Evolutionary conservation across 2,113 vertebrate genomes (phyloP), one percentile per base, ranked within the genome.

Genomic region (Lates calcarifer): DNA sequence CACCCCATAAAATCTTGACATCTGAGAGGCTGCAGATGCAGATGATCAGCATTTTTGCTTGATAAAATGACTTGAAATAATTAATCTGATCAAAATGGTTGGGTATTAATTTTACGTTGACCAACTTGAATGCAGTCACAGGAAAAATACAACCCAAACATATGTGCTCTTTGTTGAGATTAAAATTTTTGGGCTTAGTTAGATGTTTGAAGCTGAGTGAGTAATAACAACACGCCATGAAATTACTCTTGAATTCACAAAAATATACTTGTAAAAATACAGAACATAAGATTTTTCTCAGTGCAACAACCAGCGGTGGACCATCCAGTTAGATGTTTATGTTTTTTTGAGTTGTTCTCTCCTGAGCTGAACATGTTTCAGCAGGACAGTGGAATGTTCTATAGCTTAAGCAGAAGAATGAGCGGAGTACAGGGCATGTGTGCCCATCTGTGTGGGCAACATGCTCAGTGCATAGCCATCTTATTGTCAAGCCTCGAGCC

Each of bases 401-500:
- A 35, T 35, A 58, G 15, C 26, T 51, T 61, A 49, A 57, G 22
- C 17, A 6, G 26, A 41, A 68, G 71, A 72, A 9, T 10, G 28
- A 53, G 58, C 4, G 53, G 57, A 17, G 74, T 1, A 15, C 3
- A 47, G 55, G 29, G 41, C 37, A 18, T 2, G 1, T 3, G 66
- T 67, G 63, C 26, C 47, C 7, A 15, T 66, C 60, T 35, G 45
- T 31, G 51, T 80, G 73, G 41, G 61, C 69, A 71, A 20, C 57
- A 61, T 62, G 65, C 81, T 45, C 43, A 13, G 49, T 49, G 49
- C 60, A 86, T 61, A 87, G 82, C 43, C 73, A 20, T 45, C 69
- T 57, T 73, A 80, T 87, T 90, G 84, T 93, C 76, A 55, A 55
- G 63, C 47, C 39, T 55, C 1, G 4, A 33, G 45, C 12, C 81